phyloP scores from a whole-genome alignment of 2,113 vertebrate genomes.

The Myiopsitta monachus region DNA sequence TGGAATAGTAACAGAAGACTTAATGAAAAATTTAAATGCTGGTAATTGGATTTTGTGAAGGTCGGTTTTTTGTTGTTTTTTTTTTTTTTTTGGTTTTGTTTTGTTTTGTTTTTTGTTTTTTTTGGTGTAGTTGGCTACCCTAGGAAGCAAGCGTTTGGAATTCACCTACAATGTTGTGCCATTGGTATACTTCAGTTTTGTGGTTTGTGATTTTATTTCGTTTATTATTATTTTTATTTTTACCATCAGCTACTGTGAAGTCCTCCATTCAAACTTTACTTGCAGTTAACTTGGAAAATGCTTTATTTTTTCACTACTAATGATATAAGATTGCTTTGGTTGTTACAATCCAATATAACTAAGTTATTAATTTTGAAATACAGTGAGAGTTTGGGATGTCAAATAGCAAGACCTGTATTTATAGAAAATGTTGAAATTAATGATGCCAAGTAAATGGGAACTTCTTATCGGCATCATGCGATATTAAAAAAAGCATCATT shows the following conservation, averaged over 20 bases:
- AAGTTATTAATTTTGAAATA: neutral
- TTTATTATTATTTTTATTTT: neutral
- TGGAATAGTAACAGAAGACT: neutral
- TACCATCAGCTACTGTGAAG: neutral
- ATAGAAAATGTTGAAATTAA: neutral
- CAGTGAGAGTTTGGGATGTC: neutral
- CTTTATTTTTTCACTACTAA: neutral
- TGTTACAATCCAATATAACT: neutral
- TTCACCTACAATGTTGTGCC: neutral
- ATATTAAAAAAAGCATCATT: neutral
- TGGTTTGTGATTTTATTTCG: neutral
- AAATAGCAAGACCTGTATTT: neutral
- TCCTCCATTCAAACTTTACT: neutral
- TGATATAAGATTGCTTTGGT: neutral
- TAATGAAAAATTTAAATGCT: neutral
- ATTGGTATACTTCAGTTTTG: neutral
- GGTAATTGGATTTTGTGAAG: no score
- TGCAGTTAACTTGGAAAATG: neutral
- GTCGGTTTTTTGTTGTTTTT: no score
- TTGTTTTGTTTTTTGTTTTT: no score
- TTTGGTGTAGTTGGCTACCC: neutral
- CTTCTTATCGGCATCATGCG: neutral
- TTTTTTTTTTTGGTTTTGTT: no score
- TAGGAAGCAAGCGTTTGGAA: neutral
- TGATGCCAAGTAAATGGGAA: neutral